phyloP scores from a whole-genome alignment of 1,140 invertebrate species.

The Nilaparvata lugens region DNA sequence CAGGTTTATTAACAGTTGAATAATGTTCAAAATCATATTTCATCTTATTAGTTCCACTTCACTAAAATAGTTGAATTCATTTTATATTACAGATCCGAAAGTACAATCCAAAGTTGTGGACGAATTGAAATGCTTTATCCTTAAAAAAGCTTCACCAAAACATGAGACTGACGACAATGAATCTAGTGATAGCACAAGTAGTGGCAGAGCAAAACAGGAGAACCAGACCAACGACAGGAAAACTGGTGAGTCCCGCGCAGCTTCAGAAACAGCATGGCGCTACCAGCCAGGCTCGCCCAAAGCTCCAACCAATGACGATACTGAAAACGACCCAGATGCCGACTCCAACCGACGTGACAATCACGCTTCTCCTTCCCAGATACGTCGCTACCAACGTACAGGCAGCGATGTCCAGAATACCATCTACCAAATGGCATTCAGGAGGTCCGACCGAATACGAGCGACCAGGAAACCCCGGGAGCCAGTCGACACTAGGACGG shows the following conservation, averaged over 20 bases:
- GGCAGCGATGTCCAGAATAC: conserved; percentile 19
- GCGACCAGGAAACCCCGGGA: conserved; percentile 13
- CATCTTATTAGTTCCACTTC: too few relatives aligned
- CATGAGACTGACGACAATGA: not conserved
- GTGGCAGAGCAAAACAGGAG: conserved; percentile 8
- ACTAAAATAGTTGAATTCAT: too few relatives aligned
- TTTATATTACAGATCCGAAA: not conserved
- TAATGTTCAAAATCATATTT: too few relatives aligned
- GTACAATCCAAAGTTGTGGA: not conserved
- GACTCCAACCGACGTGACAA: not conserved
- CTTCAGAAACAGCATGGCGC: conserved; percentile 9
- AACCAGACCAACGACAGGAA: too few relatives aligned
- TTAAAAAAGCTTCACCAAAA: not conserved
- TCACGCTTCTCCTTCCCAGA: conserved; percentile 7
- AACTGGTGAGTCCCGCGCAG: not conserved
- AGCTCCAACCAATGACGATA: not conserved
- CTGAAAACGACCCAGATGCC: not conserved
- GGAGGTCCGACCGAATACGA: conserved; percentile 17
- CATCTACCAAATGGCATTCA: conserved; percentile 23
- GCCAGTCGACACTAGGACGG: conserved; percentile 10
- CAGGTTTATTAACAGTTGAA: too few relatives aligned
- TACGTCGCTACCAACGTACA: conserved; percentile 10
- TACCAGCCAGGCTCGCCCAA: conserved; percentile 10
- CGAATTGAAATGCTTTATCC: not conserved
- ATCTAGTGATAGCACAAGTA: conserved; percentile 11